Evolutionary conservation across 1,140 invertebrate genomes (phyloP).

Genomic region (Diabrotica virgifera): DNA sequence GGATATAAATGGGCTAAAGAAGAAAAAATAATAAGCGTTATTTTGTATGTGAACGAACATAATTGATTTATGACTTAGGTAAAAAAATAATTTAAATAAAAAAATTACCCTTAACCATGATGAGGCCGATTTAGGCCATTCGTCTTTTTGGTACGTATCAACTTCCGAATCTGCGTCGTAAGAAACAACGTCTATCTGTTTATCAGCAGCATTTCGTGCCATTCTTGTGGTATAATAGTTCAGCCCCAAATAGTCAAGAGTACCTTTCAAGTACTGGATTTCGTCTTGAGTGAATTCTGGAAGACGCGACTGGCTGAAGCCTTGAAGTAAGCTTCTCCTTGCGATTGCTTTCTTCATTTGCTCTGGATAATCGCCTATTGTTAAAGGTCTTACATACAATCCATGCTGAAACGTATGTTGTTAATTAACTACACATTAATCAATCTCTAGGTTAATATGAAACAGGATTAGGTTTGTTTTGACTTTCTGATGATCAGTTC

Average conservation of each 20-base stretch:
- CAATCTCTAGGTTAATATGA: too few species aligned
- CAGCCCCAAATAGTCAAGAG: slow-evolving; percentile 61
- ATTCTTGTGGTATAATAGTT: slow-evolving; percentile 54
- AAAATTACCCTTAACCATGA: slow-evolving; percentile 10
- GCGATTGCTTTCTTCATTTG: slow-evolving; percentile 29
- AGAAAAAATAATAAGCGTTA: too few species aligned
- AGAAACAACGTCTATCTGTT: neutral
- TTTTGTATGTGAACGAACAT: too few species aligned
- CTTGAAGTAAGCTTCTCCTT: slow-evolving; percentile 56
- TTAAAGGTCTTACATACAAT: slow-evolving; percentile 15
- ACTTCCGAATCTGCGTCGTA: slow-evolving; percentile 14
- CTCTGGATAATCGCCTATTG: slow-evolving; percentile 19
- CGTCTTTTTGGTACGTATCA: neutral
- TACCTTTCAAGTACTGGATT: slow-evolving; percentile 55
- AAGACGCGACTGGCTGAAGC: slow-evolving; percentile 55
- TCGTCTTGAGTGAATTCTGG: slow-evolving; percentile 60
- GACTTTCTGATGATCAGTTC: too few species aligned
- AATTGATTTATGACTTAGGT: too few species aligned
- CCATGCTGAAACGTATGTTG: slow-evolving; percentile 10
- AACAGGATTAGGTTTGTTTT: too few species aligned
- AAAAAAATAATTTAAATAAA: neutral
- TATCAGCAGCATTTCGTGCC: neutral
- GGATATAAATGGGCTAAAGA: too few species aligned
- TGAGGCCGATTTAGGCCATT: slow-evolving; percentile 10
- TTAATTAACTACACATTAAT: neutral